Conservation (phyloP, 2,113 vertebrate genomes). For the Rostratula benghalensis region DNA sequence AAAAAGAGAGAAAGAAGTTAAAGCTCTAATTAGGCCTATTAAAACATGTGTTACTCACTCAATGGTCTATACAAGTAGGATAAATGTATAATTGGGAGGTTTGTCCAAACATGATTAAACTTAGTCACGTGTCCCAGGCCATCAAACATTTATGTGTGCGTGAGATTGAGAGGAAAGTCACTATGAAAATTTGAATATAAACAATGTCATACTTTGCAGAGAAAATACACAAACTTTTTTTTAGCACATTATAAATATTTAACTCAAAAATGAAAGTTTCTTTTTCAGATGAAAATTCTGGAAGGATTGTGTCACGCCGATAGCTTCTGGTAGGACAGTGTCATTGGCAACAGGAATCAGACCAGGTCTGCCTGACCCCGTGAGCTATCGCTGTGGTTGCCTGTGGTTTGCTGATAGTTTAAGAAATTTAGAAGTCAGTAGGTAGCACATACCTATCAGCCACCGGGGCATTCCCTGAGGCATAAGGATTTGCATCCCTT, state of each 20-base stretch:
- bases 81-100: constrained; percentile 22
- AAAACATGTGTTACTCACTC: constrained; percentile 14
- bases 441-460: fast-evolving
- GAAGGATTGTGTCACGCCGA: neutral
- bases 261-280: neutral
- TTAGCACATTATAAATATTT: neutral
- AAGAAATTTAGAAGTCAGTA: neutral
- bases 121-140: neutral
- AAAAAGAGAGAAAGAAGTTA: constrained; percentile 2
- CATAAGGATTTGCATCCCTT: neutral
- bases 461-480: neutral
- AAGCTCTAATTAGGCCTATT: constrained; percentile 39
- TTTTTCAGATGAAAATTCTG: neutral
- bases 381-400: neutral
- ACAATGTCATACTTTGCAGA: neutral
- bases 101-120: constrained; percentile 45
- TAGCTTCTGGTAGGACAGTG: neutral
- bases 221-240: neutral
- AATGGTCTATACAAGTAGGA: neutral
- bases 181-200: neutral
- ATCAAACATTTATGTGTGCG: neutral
- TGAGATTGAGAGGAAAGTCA: neutral
- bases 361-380: neutral
- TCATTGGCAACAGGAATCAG: neutral
- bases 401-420: neutral